Conservation (phyloP, 2,888 invertebrate genomes). For the Cheilosia soror region DNA sequence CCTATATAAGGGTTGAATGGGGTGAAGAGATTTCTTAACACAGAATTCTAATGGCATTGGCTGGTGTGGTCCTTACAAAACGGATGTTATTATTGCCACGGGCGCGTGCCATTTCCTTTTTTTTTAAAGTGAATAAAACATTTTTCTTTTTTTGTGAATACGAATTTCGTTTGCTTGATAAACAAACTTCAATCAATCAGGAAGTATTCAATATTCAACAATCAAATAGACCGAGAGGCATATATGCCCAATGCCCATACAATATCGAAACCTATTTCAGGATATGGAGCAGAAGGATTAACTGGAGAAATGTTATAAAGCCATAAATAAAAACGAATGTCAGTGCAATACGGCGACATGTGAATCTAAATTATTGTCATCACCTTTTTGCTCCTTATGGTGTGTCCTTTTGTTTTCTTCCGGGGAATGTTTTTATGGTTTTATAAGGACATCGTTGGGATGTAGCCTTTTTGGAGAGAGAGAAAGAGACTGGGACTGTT, state of each 20-base stretch:
- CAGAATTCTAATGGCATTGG: constrained; percentile 66
- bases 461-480: constrained; percentile 18
- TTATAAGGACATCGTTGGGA: constrained; percentile 64
- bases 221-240: constrained; percentile 74
- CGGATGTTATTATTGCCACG: constrained; percentile 77
- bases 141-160: constrained; percentile 29
- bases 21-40: constrained; percentile 61
- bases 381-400: constrained; percentile 70
- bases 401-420: constrained; percentile 61
- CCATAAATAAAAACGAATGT: constrained; percentile 75
- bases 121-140: constrained; percentile 40
- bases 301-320: constrained; percentile 57
- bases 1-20: constrained; percentile 53
- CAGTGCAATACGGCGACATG: constrained; percentile 77
- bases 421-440: constrained; percentile 61
- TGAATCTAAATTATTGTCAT: constrained; percentile 74
- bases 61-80: constrained; percentile 61
- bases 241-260: background rate
- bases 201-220: constrained; percentile 77
- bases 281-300: constrained; percentile 49
- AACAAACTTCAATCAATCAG: constrained; percentile 76
- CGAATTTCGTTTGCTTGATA: constrained; percentile 56
- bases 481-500: constrained; percentile 38
- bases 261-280: background rate
- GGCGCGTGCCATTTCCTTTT: constrained; percentile 75